phyloP scores from a whole-genome alignment of 2,797 vertebrate genomes.

The Allobates femoralis region DNA sequence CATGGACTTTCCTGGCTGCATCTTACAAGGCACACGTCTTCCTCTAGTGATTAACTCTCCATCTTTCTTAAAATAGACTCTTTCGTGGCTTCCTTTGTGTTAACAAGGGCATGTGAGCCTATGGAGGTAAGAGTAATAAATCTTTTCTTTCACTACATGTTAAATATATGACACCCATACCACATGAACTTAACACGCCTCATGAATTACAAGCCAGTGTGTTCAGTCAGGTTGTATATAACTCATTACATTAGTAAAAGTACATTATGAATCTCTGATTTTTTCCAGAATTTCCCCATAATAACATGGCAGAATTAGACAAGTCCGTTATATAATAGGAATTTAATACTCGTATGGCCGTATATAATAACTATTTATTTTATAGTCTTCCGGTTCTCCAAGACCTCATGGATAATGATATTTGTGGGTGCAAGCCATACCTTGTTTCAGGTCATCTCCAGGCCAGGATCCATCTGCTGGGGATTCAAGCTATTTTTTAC shows the following conservation, averaged over 20 bases:
- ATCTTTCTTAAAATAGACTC: conserved; percentile 58
- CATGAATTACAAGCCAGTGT: conserved; percentile 37
- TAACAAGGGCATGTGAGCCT: conserved; percentile 37
- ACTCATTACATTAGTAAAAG: conserved; percentile 15
- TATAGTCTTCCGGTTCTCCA: background rate
- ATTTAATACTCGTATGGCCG: background rate
- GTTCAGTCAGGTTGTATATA: conserved; percentile 18
- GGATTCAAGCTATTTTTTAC: too few species aligned
- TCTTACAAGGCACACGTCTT: conserved; percentile 52
- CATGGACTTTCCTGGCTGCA: conserved; percentile 57
- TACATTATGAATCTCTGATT: background rate
- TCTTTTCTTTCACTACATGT: conserved; percentile 49
- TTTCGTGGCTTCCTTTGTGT: conserved; percentile 41
- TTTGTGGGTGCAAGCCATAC: too few species aligned
- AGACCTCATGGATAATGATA: background rate
- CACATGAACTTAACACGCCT: conserved; percentile 29
- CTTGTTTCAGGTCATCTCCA: too few species aligned
- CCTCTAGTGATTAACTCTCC: conserved; percentile 56
- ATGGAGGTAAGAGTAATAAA: conserved; percentile 44
- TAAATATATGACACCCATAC: conserved; percentile 50
- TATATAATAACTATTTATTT: too few species aligned
- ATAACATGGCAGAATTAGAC: background rate
- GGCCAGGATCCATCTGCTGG: too few species aligned
- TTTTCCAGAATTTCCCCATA: background rate
- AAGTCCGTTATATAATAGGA: background rate